Evolutionary conservation across 2,888 invertebrate species (phyloP), one percentile per base, ranked within the genome.

Genomic region (Octonoba sinensis): DNA sequence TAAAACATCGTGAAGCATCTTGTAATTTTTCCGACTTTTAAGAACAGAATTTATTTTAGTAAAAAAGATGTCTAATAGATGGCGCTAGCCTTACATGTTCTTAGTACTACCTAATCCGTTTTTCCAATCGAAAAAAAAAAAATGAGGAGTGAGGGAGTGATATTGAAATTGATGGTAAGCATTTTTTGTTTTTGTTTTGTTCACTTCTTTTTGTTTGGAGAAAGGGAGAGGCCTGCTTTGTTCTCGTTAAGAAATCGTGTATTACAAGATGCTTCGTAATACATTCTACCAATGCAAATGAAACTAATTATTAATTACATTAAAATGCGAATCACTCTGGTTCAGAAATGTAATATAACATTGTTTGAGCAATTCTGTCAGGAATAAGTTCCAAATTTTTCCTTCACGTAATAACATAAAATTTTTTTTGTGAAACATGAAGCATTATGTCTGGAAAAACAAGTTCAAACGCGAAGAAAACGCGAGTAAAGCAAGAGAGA

Each of bases 311-410:
- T 73, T 70, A 70, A 70, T 71, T 51, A 77, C 59, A 54, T 44
- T 70, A 20, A 67, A 64, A 71, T 71, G 70, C 70, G 65, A 77
- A 47, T 36, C 56, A 77, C 56, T 49, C 77, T 77, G 36, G 71
- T 24, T 65, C 66, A 77, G 18, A 57, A 71, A 71, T 77, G 71
- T 64, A 22, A 59, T 65, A 65, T 65, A 59, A 77, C 77, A 77
- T 65, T 65, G 57, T 71, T 77, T 77, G 77, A 77, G 77, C 77
- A 77, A 77, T 54, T 77, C 64, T 70, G 54, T 76, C 65, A 71
- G 77, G 77, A 67, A 64, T 71, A 36, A 71, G 65, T 56, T 64
- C 47, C 46, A 24, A 46, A 54, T 65, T 66, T 36, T 36, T 6
- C 36, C 6, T 36, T 66, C 47, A 47, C 8, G 47, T 74, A 24